Evolutionary conservation across 2,113 vertebrate species (phyloP).

Genomic region (Atractosteus spatula): DNA sequence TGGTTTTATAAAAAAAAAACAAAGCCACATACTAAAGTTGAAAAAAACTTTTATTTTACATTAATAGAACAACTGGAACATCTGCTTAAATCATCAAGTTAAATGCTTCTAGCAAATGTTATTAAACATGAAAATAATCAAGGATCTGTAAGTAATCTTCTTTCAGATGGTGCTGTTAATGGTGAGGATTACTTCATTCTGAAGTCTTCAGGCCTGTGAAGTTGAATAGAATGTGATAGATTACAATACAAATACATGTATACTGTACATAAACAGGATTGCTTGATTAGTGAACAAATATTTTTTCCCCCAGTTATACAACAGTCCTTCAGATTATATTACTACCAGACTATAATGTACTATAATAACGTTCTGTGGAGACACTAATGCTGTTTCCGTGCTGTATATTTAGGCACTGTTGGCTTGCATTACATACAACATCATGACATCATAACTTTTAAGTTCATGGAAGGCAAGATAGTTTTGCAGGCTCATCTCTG

Average conservation of each 20-base stretch:
- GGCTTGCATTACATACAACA: too few relatives aligned
- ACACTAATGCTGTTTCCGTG: too few relatives aligned
- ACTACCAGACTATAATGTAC: too few relatives aligned
- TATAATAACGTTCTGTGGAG: too few relatives aligned
- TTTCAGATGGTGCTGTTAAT: not conserved
- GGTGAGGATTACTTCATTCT: slow-evolving; percentile 59
- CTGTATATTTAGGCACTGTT: too few relatives aligned
- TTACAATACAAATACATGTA: too few relatives aligned
- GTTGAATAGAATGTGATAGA: slow-evolving; percentile 31
- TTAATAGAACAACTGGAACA: not conserved
- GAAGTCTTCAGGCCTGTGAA: slow-evolving; percentile 64
- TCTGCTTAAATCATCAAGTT: not conserved
- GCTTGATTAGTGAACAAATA: slow-evolving; percentile 21
- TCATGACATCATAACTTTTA: too few relatives aligned
- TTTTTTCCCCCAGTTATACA: not conserved
- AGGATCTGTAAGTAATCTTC: not conserved
- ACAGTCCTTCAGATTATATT: not conserved
- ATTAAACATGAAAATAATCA: too few relatives aligned
- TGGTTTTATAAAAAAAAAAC: slow-evolving; percentile 25
- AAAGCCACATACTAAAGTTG: slow-evolving; percentile 11
- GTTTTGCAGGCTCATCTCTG: too few relatives aligned
- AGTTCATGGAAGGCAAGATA: too few relatives aligned
- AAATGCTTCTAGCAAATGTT: not conserved
- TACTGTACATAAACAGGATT: not conserved
- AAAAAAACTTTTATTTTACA: slow-evolving; percentile 1